These are phyloP conservation scores for Drosophila erecta DNA, from an alignment of 1,140 invertebrate species.

Conservation along the genomic window DNA sequence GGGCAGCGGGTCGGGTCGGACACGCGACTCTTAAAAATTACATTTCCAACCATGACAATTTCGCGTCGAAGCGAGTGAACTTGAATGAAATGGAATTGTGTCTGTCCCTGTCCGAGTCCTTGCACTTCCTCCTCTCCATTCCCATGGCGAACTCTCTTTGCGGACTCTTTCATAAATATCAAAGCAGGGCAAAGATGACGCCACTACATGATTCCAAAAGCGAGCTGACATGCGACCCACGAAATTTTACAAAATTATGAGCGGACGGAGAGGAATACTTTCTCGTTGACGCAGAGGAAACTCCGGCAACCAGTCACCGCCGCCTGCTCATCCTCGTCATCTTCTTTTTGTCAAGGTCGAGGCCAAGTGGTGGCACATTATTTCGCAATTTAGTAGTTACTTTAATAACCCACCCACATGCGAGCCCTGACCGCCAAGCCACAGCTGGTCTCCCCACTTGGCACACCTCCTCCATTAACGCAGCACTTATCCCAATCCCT, in stretches of 20 bases:
- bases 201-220: slow-evolving; percentile 22
- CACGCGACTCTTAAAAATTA: slow-evolving; percentile 41
- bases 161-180: slow-evolving; percentile 63
- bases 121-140: slow-evolving; percentile 2
- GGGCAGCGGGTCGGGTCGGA: slow-evolving; percentile 2
- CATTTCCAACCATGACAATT: slow-evolving; percentile 39
- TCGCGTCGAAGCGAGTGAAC: slow-evolving; percentile 18
- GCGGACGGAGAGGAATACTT: slow-evolving; percentile 32
- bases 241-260: slow-evolving; percentile 10
- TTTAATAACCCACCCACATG: slow-evolving; percentile 55
- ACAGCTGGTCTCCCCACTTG: slow-evolving; percentile 9
- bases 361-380: slow-evolving; percentile 37
- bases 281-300: slow-evolving; percentile 33
- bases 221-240: slow-evolving; percentile 10
- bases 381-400: slow-evolving; percentile 62
- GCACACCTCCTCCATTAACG: slow-evolving; percentile 4
- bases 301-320: slow-evolving; percentile 2
- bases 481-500: slow-evolving; percentile 26
- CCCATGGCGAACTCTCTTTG: neutral
- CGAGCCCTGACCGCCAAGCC: slow-evolving; percentile 26
- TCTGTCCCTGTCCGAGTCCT: slow-evolving; percentile 16
- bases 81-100: slow-evolving; percentile 31
- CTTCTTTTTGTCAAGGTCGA: slow-evolving; percentile 42
- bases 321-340: slow-evolving; percentile 9
- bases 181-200: slow-evolving; percentile 58